Evolutionary conservation across 2,797 vertebrate genomes (phyloP).

Genomic region (Paguma larvata): DNA sequence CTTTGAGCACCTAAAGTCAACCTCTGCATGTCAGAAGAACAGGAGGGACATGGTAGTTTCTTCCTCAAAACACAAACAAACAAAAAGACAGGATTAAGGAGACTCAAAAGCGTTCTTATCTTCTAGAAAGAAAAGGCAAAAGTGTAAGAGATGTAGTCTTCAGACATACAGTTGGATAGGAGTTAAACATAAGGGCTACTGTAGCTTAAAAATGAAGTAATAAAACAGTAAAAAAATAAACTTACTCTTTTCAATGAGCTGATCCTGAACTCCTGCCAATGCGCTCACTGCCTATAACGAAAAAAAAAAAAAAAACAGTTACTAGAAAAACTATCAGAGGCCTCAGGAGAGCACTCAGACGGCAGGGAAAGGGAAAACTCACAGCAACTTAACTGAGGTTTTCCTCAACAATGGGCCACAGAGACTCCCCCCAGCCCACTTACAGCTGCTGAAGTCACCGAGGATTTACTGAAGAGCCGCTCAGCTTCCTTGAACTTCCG

Average conservation of each 20-base stretch:
- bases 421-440: constrained; percentile 81
- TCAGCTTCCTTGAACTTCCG: constrained; percentile 99
- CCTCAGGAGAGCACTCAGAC: not conserved
- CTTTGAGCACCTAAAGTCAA: not conserved
- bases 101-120: not conserved
- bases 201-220: constrained; percentile 2
- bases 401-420: not conserved
- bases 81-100: not conserved
- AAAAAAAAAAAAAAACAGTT: constrained; percentile 20
- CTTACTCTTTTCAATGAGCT: constrained; percentile 99
- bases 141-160: not conserved
- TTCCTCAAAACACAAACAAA: not conserved
- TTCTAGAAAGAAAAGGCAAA: constrained; percentile 20
- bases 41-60: not conserved
- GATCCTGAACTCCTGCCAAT: constrained; percentile 96
- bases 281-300: constrained; percentile 96
- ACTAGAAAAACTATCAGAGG: constrained; percentile 62
- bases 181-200: not conserved
- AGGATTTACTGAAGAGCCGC: constrained; percentile 98
- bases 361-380: not conserved
- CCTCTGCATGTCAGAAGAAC: not conserved
- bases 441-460: constrained; percentile 97
- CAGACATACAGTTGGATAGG: not conserved
- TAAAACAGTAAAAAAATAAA: constrained; percentile 69
- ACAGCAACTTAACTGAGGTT: not conserved